A percentile compares a stretch with the other conserved stretches of the same genome.
These are phyloP conservation scores for Crotalus tigris DNA, from an alignment of 2,113 vertebrate species.

Conservation along the genomic window DNA sequence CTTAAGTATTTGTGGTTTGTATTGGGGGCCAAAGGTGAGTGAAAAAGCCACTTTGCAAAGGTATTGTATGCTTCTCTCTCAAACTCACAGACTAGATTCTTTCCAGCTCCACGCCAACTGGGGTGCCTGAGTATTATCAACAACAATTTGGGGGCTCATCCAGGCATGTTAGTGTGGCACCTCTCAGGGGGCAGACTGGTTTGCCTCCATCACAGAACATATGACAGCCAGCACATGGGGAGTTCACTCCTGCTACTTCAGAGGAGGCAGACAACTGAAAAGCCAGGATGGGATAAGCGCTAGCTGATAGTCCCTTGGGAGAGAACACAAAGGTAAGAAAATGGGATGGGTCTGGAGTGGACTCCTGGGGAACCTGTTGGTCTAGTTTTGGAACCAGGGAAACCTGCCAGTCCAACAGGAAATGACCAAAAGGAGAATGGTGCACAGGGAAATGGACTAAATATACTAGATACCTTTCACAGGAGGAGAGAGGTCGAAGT, in stretches of 20 bases:
- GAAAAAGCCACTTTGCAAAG: background rate
- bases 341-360: background rate
- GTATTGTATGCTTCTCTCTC: background rate
- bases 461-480: background rate
- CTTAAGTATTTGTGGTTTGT: background rate
- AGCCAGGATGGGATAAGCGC: background rate
- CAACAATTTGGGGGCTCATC: background rate
- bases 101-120: background rate
- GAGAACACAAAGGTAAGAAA: background rate
- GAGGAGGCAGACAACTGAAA: background rate
- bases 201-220: background rate
- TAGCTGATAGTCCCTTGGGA: background rate
- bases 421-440: background rate
- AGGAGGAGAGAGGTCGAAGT: background rate
- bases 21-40: background rate
- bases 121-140: background rate
- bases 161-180: background rate
- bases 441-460: background rate
- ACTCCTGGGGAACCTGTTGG: background rate
- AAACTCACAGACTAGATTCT: background rate
- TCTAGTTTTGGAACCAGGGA: background rate
- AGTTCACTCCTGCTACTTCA: background rate
- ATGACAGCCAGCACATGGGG: background rate
- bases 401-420: background rate
- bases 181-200: background rate